Base-by-base conservation (phyloP, 2,888 invertebrate species). In the Parnassius orleans region DNA sequence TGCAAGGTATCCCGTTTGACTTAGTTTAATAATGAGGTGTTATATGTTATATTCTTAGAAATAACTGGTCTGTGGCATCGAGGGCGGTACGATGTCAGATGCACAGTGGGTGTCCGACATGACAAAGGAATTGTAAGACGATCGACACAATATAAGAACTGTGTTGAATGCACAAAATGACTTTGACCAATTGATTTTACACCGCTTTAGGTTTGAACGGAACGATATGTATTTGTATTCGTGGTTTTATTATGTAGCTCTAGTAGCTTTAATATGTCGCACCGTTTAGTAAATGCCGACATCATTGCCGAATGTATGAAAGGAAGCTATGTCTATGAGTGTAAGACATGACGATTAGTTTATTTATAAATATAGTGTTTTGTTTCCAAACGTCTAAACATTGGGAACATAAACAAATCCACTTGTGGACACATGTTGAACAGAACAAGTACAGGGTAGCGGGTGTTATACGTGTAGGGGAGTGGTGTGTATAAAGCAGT, bases 141-240 rank as follows among this genome's bases (percentile, higher is more conserved):
- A 77, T 74, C 76, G 77, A 73, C 74, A 63, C 53, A 63, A 63
- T 63, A 56, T 19, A 47, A 78, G 72, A 74, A 73, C 74, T 68
- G 67, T 76, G 76, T 72, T 81, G 84, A 87, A 86, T 84, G 78
- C 74, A 77, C 66, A 67, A 81, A 84, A 83, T 78, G 82, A 86
- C 87, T 86, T 84, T 87, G 84, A 87, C 87, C 87, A 88, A 89
- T 89, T 86, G 88, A 88, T 89, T 88, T 82, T 83, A 86, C 83
- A 80, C 82, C 75, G 78, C 81, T 78, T 86, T 86, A 80, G 83
- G 67, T 65, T 59, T 65, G 47, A 51, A 60, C 56, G 61, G 53
- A 65, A 69, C 41, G 33, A 33, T 43, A 63, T 57, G 53, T 33
- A 46, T 50, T 63, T 14, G 41, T 42, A 60, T 60, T 48, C 55